Evolutionary conservation across 2,113 vertebrate genomes (phyloP), one percentile per base, ranked within the genome.

Genomic region (Micromys minutus): DNA sequence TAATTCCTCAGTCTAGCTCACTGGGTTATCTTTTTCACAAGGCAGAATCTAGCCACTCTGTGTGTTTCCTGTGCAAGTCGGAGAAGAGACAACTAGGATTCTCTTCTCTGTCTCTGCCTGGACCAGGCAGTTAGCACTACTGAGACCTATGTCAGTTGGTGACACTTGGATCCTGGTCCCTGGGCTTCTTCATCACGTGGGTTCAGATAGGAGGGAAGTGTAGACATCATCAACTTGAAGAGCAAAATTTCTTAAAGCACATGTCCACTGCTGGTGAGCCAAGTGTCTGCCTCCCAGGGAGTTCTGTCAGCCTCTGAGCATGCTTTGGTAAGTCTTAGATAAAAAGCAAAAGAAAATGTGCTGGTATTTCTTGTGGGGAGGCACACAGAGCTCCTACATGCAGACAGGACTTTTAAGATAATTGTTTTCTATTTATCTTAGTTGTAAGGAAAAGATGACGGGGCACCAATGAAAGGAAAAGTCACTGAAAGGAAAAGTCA

Each of bases 1-100:
- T 89, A 29, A 31, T n/a, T 42, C 63, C 81, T 83, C 11, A 71
- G 10, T 65, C 77, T 12, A 55, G n/a, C 39, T 26, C n/a, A 26
- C 34, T 57, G 77, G 11, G 61, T 50, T 83, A 39, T 83, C 59
- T 31, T 7, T 95, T 94, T 83, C 29, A 34, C 39, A 52, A 74
- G 42, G 80, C 39, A 71, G 87, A 69, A 39, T 5, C 45, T 26
- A 15, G 0, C 36, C 87, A 75, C 63, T 87, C 45, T 72, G 5
- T 45, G 5, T 88, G 31, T 22, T 89, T 75, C 45, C 17, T 71
- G 42, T 92, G 94, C 12, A 84, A 83, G 31, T 92, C 84, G 9
- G 80, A 75, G 50, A 57, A 69, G 45, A 95, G 79, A 65, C 31
- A 42, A 19, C 13, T 5, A 13, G 22, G 39, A 16, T 61, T 39